Evolutionary conservation across 2,113 vertebrate genomes (phyloP).

Genomic region (Plecotus auritus): DNA sequence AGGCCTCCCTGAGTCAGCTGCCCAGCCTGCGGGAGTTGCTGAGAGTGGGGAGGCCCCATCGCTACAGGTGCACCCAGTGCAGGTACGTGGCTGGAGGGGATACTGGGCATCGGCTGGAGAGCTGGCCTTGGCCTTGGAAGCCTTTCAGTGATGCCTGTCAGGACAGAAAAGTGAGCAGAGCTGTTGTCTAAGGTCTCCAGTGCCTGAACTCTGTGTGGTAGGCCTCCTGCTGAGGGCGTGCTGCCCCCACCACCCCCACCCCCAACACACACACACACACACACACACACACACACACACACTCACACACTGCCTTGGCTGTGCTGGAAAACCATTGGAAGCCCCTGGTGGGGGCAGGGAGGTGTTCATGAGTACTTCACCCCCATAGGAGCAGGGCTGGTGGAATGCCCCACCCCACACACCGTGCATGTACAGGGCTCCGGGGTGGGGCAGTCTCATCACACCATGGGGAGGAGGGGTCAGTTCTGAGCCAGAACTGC

Average conservation of each 20-base stretch:
- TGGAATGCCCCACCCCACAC: neutral
- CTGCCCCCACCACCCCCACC: too few species aligned
- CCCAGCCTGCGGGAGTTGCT: accelerated
- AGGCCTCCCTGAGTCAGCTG: accelerated
- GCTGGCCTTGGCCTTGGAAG: neutral
- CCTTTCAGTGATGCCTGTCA: neutral
- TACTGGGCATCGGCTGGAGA: neutral
- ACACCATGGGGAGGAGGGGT: accelerated
- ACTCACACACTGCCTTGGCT: too few species aligned
- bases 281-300: too few species aligned
- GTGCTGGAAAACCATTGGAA: too few species aligned
- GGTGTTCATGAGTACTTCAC: neutral
- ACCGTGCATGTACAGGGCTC: neutral
- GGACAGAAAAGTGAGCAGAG: neutral
- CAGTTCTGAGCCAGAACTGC: neutral
- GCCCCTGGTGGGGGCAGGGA: too few species aligned
- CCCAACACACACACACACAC: too few species aligned
- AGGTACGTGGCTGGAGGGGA: accelerated
- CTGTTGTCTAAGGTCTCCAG: neutral
- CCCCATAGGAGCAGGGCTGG: neutral
- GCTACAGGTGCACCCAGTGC: neutral
- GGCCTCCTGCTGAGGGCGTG: accelerated
- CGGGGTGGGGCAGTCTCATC: neutral
- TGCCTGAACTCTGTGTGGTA: neutral
- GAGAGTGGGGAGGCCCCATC: accelerated